Conservation (phyloP, 2,888 invertebrate species). For the Campoplex capitator region DNA sequence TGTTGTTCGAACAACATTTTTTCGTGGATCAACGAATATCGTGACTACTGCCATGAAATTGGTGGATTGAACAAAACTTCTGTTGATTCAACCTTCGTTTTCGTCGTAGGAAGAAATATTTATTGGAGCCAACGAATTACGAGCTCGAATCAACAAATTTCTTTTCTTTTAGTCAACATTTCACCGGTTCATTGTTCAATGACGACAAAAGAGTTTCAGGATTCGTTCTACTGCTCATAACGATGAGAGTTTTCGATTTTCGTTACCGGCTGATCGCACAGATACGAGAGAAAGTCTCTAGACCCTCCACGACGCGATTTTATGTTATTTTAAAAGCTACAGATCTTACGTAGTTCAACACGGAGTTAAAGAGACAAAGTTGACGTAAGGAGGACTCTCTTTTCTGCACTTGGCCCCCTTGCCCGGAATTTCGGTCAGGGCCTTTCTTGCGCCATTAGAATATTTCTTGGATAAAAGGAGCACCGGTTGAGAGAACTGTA, state of each 20-base stretch:
- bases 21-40: no score
- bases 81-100: no score
- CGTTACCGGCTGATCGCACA: slow-evolving; percentile 1
- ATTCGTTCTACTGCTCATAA: neutral
- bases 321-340: neutral
- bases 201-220: slow-evolving; percentile 14
- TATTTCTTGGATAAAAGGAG: slow-evolving; percentile 49
- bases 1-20: no score
- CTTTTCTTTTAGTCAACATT: neutral
- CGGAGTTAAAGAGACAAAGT: neutral
- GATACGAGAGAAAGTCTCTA: neutral
- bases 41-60: no score
- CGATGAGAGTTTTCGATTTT: slow-evolving; percentile 13
- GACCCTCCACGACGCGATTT: slow-evolving; percentile 9
- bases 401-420: slow-evolving; percentile 83
- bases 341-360: slow-evolving; percentile 1
- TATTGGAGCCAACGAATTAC: no score
- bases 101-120: no score
- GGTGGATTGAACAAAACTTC: no score
- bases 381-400: slow-evolving; percentile 13
- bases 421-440: slow-evolving; percentile 83
- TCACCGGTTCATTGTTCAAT: neutral
- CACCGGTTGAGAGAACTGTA: slow-evolving; percentile 30
- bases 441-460: slow-evolving; percentile 77
- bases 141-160: no score